Percentiles rank a stretch among this genome's conserved stretches.
Conservation (phyloP, 2,113 vertebrate species). For the Podilymbus podiceps region DNA sequence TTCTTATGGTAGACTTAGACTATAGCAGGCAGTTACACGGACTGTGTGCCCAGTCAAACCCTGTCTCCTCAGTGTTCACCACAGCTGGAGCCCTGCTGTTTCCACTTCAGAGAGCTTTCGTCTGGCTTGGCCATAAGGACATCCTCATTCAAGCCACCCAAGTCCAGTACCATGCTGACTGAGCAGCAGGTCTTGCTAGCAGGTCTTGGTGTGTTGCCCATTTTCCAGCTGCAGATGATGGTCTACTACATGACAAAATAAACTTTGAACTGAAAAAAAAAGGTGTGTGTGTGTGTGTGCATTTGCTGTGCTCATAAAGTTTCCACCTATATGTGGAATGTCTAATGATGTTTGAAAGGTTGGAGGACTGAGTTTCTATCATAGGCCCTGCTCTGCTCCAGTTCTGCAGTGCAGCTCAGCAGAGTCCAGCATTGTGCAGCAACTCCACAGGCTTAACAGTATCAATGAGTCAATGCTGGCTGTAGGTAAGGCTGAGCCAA, state of each 20-base stretch:
- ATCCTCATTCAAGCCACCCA: not conserved
- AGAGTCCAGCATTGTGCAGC: not conserved
- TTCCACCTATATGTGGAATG: not conserved
- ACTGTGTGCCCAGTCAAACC: not conserved
- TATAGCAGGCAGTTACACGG: not conserved
- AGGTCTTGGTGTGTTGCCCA: not conserved
- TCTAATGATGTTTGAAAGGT: not conserved
- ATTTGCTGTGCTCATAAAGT: not conserved
- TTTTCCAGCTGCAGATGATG: not conserved
- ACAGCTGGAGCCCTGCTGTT: not conserved
- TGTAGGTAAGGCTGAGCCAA: not conserved
- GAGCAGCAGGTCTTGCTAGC: not conserved
- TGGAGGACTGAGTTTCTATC: not conserved
- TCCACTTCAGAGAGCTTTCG: not conserved
- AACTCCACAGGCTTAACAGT: not conserved
- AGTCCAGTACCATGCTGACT: not conserved
- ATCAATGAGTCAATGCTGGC: not conserved
- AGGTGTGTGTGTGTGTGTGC: not conserved
- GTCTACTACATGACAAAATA: not conserved
- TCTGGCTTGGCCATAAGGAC: not conserved
- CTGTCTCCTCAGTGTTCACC: not conserved
- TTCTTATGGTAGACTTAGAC: not conserved
- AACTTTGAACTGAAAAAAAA: not conserved
- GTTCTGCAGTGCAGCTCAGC: not conserved
- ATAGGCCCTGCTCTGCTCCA: not conserved